Evolutionary conservation across 2,113 vertebrate species (phyloP).

Genomic region (Kobus ellipsiprymnus): DNA sequence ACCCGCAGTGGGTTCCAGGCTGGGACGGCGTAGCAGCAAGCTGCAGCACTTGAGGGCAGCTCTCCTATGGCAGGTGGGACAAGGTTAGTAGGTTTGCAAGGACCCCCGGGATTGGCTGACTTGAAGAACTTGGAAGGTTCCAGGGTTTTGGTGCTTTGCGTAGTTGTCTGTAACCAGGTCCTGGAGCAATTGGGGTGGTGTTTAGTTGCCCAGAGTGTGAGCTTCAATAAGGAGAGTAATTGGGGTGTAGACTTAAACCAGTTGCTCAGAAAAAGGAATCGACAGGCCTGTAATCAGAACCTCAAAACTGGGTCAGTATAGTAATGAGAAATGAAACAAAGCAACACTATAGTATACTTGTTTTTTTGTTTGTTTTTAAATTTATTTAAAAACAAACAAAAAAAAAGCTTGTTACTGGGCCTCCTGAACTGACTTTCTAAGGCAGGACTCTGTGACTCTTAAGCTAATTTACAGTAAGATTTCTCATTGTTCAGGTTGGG

Average conservation of each 20-base stretch:
- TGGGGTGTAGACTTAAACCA: not conserved
- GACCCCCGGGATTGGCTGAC: not conserved
- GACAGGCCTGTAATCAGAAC: not conserved
- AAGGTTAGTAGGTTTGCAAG: not conserved
- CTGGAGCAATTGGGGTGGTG: not conserved
- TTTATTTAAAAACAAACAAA: too few species aligned
- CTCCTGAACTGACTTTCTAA: not conserved
- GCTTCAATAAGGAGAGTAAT: not conserved
- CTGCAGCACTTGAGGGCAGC: not conserved
- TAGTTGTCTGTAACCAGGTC: not conserved
- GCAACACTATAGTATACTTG: not conserved
- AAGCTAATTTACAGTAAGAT: not conserved
- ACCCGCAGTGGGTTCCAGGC: fast-evolving
- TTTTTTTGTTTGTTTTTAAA: not conserved
- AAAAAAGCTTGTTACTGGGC: not conserved
- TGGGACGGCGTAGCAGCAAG: not conserved
- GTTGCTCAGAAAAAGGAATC: not conserved
- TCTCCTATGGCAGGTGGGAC: not conserved
- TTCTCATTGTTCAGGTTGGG: not conserved
- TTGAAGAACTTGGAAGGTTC: not conserved
- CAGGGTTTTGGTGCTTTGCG: not conserved
- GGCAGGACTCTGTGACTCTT: not conserved
- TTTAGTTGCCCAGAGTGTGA: not conserved
- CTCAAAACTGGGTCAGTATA: not conserved
- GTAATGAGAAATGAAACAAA: not conserved